These are phyloP conservation scores for Daktulosphaira vitifoliae DNA, from an alignment of 1,140 invertebrate species.

Conservation along the genomic window DNA sequence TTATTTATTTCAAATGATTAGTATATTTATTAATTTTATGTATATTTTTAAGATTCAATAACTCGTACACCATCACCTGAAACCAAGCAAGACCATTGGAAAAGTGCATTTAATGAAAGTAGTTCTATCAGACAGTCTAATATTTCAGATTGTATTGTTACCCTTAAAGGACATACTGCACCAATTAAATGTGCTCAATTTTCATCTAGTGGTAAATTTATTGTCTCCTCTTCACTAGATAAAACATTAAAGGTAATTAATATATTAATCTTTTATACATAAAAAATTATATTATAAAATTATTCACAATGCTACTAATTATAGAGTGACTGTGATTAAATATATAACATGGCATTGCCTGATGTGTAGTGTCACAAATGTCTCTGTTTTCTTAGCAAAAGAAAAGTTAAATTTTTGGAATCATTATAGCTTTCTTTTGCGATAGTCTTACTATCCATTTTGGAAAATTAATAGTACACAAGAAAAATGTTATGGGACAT, in stretches of 20 bases:
- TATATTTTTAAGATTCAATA: slow-evolving; percentile 14
- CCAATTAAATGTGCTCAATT: slow-evolving; percentile 19
- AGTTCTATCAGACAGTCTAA: background rate
- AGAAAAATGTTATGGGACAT: no score
- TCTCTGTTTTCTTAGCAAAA: no score
- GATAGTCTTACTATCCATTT: no score
- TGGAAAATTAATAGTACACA: no score
- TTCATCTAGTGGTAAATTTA: background rate
- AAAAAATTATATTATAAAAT: no score
- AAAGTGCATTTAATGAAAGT: slow-evolving; percentile 4
- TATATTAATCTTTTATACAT: no score
- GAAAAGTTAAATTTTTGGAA: no score
- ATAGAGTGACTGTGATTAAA: no score
- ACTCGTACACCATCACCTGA: slow-evolving; percentile 19
- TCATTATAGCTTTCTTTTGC: no score
- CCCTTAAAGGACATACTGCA: background rate
- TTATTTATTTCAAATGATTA: background rate
- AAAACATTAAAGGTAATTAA: slow-evolving; percentile 21
- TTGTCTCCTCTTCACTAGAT: slow-evolving; percentile 12
- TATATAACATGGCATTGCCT: no score
- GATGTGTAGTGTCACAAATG: no score
- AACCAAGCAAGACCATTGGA: slow-evolving; percentile 13
- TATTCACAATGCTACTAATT: no score
- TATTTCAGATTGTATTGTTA: slow-evolving; percentile 7
- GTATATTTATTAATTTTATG: background rate